Evolutionary conservation across 1,140 invertebrate species (phyloP), one percentile per base, ranked within the genome.

Genomic region (Halictus rubicundus): DNA sequence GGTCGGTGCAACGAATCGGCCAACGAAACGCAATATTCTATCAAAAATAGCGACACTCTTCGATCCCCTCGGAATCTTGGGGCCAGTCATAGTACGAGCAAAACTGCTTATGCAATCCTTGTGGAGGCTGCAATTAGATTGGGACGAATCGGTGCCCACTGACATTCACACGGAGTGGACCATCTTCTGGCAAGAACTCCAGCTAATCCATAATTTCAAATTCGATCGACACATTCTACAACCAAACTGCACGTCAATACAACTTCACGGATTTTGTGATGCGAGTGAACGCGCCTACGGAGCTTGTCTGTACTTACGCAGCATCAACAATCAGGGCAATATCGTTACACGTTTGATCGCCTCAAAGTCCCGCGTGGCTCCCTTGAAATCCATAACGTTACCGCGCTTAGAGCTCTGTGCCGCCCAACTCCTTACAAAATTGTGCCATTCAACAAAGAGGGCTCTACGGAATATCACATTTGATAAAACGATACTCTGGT

Each of bases 401-500:
- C 54, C 57, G 0, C 21, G 37, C 0, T 19, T 70, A 8, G 68
- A 60, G 9, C 25, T 73, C 0, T 73, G 59, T 23, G 60, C 42
- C 0, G 25, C 60, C 0, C 14, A 6, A 0, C 21, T 64, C 0
- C 25, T 73, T 0, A 7, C 42, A 0, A 27, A 49, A 16, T n/a
- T 73, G 6, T 42, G 4, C 19, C 5, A 7, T 1, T 21, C 16
- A 5, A 14, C 12, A 0, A 19, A 14, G 6, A 23, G 2, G 0
- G 14, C 70, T 0, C 46, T 49, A 49, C 42, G 42, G 1, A 16
- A 49, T 12, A 16, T 61, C 0, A 7, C 16, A 7, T n/a, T 52
- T 9, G 4, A 49, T 0, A 81, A 89, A 14, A 46, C 70, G 8
- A 16, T 68, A 16, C 74, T 81, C 23, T 87, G 76, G 76, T 73